Evolutionary conservation across 2,797 vertebrate species (phyloP).

Genomic region (Cygnus olor): DNA sequence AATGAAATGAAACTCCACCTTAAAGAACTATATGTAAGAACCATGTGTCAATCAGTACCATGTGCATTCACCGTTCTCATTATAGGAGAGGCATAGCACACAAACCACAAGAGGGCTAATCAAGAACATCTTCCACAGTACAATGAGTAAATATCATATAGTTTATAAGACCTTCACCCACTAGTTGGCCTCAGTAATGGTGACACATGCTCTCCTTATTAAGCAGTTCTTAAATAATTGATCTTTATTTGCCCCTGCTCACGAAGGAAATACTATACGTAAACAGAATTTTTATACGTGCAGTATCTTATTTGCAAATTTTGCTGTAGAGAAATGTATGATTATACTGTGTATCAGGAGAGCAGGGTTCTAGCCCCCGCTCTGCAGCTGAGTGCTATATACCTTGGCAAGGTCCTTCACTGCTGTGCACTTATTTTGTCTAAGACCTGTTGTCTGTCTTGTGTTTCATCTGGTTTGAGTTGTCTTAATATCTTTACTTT

Average conservation of each 20-base stretch:
- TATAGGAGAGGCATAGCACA: not conserved
- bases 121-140: constrained; percentile 14
- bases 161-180: constrained; percentile 44
- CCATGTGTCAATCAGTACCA: not conserved
- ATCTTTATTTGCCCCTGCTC: constrained; percentile 53
- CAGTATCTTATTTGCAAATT: constrained; percentile 70
- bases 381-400: not conserved
- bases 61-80: not conserved
- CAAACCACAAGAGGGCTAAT: constrained; percentile 34
- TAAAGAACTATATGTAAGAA: not conserved
- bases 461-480: not conserved
- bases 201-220: constrained; percentile 65
- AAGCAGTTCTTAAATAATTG: constrained; percentile 57
- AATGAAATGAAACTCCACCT: not conserved
- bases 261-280: constrained; percentile 41
- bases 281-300: constrained; percentile 55
- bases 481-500: not conserved
- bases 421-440: not conserved
- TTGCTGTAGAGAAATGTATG: constrained; percentile 55
- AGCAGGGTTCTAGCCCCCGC: not conserved
- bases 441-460: not conserved
- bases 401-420: constrained; percentile 9
- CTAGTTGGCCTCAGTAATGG: constrained; percentile 61
- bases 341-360: not conserved
- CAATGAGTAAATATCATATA: constrained; percentile 9